These are phyloP conservation scores for Rhabdornis inornatus DNA, from an alignment of 2,113 vertebrate species.

Conservation along the genomic window DNA sequence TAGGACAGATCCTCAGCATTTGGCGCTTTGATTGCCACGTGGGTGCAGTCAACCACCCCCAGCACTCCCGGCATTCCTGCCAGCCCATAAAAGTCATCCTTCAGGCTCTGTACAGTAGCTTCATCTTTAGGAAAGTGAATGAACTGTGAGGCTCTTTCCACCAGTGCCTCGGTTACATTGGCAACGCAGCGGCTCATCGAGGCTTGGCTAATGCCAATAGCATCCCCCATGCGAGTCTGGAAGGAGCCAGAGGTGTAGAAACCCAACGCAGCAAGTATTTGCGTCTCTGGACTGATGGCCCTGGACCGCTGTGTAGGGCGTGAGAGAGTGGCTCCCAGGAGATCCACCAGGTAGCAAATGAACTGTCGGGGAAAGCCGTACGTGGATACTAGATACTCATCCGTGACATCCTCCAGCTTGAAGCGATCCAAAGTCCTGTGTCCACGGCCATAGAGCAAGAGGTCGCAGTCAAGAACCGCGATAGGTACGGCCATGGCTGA, in stretches of 20 bases:
- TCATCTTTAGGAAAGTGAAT: conserved; percentile 83
- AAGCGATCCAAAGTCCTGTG: conserved; percentile 93
- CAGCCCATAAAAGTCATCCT: conserved; percentile 86
- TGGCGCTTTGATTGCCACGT: conserved; percentile 93
- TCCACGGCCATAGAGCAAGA: conserved; percentile 91
- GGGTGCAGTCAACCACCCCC: conserved; percentile 88
- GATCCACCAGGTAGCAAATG: conserved; percentile 89
- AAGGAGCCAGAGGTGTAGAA: conserved; percentile 96
- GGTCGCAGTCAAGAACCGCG: conserved; percentile 91
- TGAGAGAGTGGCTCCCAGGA: conserved; percentile 82
- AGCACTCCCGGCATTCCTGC: conserved; percentile 89
- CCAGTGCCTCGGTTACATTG: conserved; percentile 90
- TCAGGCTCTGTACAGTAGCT: conserved; percentile 76
- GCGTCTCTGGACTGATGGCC: conserved; percentile 94
- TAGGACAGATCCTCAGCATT: conserved; percentile 92
- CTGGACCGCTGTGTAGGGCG: conserved; percentile 91
- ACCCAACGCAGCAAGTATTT: conserved; percentile 93
- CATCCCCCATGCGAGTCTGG: conserved; percentile 95
- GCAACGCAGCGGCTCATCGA: conserved; percentile 97
- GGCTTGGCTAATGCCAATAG: conserved; percentile 95
- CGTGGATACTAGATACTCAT: conserved; percentile 84
- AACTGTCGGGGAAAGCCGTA: conserved; percentile 94
- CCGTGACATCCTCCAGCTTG: conserved; percentile 87
- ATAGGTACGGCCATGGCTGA: conserved; percentile 86
- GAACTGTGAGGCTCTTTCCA: conserved; percentile 88